Percentiles rank a stretch among this genome's conserved stretches.
Evolutionary conservation across 2,888 invertebrate species (phyloP).

Genomic region (Dolomedes plantarius): DNA sequence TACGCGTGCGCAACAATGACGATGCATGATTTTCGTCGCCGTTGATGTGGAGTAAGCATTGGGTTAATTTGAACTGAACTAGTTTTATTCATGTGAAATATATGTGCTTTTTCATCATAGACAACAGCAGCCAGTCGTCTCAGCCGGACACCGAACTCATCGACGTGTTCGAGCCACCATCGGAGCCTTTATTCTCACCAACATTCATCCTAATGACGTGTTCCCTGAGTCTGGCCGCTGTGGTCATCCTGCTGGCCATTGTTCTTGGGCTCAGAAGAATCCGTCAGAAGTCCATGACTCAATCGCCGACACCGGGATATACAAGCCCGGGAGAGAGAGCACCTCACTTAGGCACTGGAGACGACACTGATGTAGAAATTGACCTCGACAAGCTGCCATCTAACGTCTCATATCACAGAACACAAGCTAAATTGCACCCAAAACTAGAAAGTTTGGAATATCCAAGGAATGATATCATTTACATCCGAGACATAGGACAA

Average conservation of each 20-base stretch:
- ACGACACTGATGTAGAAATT: constrained; percentile 86
- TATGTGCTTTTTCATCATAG: no score
- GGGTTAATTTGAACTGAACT: no score
- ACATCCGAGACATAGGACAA: constrained; percentile 94
- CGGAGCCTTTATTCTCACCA: constrained; percentile 88
- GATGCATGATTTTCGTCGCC: no score
- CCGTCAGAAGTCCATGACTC: constrained; percentile 80
- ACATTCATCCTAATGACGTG: constrained; percentile 86
- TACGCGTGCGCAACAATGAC: no score
- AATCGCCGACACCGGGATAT: constrained; percentile 77
- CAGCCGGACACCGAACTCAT: constrained; percentile 66
- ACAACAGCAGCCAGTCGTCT: constrained; percentile 73
- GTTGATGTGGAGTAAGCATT: no score
- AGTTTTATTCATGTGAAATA: no score
- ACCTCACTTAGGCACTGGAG: constrained; percentile 79
- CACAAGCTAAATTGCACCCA: constrained; percentile 82
- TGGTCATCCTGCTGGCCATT: constrained; percentile 82
- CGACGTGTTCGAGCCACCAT: constrained; percentile 71
- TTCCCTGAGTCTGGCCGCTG: constrained; percentile 83
- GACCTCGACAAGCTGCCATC: constrained; percentile 92
- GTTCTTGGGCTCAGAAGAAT: constrained; percentile 65
- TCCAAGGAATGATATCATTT: constrained; percentile 96
- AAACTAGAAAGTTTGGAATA: constrained; percentile 95
- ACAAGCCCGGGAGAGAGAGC: constrained; percentile 36
- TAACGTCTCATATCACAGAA: constrained; percentile 87